Conservation (phyloP, 2,797 vertebrate genomes). For the Parauchenoglanis punctatus region DNA sequence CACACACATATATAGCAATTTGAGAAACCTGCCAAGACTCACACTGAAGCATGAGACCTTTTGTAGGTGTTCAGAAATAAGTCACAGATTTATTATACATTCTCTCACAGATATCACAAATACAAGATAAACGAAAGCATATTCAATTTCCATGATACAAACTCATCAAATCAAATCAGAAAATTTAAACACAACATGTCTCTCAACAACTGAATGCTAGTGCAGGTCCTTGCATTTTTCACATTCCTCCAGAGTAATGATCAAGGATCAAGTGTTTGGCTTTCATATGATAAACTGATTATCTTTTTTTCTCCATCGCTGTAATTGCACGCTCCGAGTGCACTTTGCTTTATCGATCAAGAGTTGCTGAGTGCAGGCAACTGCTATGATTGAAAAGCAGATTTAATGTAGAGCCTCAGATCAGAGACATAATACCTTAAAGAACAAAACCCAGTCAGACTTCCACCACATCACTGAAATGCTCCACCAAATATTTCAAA, state of each 20-base stretch:
- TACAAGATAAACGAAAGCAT: not conserved
- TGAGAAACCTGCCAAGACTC: slow-evolving; percentile 3
- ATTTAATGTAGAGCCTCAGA: not conserved
- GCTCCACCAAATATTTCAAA: not conserved
- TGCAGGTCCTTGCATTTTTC: not conserved
- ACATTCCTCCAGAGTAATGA: not conserved
- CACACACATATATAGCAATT: not conserved
- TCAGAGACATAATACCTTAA: not conserved
- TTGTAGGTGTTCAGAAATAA: not conserved
- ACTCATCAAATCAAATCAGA: not conserved
- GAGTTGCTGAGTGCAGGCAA: slow-evolving; percentile 20
- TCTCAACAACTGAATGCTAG: not conserved
- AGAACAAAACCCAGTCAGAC: not conserved
- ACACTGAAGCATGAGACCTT: not conserved
- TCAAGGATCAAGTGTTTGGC: slow-evolving; percentile 25
- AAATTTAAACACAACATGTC: not conserved
- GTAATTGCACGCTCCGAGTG: slow-evolving; percentile 25
- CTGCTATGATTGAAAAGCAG: slow-evolving; percentile 9
- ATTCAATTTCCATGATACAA: not conserved
- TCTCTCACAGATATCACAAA: not conserved
- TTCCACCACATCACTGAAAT: not conserved
- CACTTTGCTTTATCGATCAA: slow-evolving; percentile 42
- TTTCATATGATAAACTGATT: slow-evolving; percentile 34
- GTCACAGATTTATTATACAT: not conserved
- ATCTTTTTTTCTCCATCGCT: not conserved